Evolutionary conservation across 2,113 vertebrate genomes (phyloP).

Genomic region (Psilopsiagon aurifrons): DNA sequence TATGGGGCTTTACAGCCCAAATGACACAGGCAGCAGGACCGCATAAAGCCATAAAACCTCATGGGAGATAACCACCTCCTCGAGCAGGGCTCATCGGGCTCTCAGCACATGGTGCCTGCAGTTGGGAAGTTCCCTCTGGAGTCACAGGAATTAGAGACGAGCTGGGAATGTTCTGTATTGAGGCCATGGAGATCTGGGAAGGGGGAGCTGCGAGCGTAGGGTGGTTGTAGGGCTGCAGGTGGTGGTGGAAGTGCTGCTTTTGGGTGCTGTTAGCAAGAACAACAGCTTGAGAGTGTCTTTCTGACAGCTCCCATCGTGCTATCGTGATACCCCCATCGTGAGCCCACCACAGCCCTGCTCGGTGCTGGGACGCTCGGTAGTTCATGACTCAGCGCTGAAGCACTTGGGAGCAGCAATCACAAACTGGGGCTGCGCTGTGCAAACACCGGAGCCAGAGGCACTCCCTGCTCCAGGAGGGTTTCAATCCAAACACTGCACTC

Average conservation of each 20-base stretch:
- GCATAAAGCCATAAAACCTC: neutral
- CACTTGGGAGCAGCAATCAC: neutral
- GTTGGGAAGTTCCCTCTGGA: neutral
- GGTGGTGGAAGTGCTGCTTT: neutral
- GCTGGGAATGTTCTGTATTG: neutral
- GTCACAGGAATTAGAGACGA: neutral
- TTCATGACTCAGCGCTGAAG: neutral
- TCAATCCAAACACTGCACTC: neutral
- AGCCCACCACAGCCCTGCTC: neutral
- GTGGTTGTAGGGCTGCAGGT: neutral
- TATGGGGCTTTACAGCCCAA: neutral
- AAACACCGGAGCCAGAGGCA: neutral
- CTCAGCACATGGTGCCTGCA: accelerated
- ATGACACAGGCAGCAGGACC: neutral
- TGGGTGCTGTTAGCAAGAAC: neutral
- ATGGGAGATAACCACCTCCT: neutral
- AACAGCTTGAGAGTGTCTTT: neutral
- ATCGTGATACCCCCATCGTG: accelerated
- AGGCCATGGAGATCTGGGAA: neutral
- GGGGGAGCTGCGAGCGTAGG: accelerated
- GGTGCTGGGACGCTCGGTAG: neutral
- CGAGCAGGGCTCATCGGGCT: neutral
- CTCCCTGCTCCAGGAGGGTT: neutral
- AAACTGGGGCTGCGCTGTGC: neutral
- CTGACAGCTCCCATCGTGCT: accelerated